phyloP scores from a whole-genome alignment of 2,113 vertebrate species.

The Thamnaconus septentrionalis region DNA sequence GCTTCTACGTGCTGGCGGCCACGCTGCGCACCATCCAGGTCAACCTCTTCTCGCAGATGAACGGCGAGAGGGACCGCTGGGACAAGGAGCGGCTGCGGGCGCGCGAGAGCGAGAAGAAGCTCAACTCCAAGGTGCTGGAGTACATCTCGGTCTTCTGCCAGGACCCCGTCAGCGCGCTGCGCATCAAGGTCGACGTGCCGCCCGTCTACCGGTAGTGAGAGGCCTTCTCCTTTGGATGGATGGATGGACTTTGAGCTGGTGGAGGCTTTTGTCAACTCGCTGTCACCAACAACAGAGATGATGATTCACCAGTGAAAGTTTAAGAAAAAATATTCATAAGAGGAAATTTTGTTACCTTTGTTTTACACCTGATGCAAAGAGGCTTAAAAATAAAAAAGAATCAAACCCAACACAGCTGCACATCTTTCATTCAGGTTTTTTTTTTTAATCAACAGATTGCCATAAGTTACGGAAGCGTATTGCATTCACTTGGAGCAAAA shows the following conservation, averaged over 20 bases:
- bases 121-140: constrained; percentile 62
- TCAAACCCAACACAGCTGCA: too few relatives aligned
- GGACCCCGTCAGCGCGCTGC: constrained; percentile 70
- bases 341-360: constrained; percentile 64
- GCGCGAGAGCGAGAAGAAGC: constrained; percentile 60
- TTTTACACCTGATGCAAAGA: constrained; percentile 45
- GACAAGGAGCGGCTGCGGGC: constrained; percentile 59
- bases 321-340: constrained; percentile 12
- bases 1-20: constrained; percentile 58
- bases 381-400: constrained; percentile 46
- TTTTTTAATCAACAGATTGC: too few relatives aligned
- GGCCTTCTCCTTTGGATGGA: constrained; percentile 53
- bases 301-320: not conserved
- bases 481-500: too few relatives aligned
- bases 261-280: not conserved
- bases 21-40: constrained; percentile 66
- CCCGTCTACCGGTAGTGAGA: constrained; percentile 69
- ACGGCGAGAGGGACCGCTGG: constrained; percentile 67
- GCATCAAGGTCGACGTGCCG: constrained; percentile 72
- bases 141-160: constrained; percentile 74
- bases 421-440: too few relatives aligned
- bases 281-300: constrained; percentile 25
- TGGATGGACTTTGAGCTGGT: constrained; percentile 42
- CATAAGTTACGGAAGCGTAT: too few relatives aligned
- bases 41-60: constrained; percentile 66